phyloP scores from a whole-genome alignment of 2,888 invertebrate species.

The Chalcis sispes region DNA sequence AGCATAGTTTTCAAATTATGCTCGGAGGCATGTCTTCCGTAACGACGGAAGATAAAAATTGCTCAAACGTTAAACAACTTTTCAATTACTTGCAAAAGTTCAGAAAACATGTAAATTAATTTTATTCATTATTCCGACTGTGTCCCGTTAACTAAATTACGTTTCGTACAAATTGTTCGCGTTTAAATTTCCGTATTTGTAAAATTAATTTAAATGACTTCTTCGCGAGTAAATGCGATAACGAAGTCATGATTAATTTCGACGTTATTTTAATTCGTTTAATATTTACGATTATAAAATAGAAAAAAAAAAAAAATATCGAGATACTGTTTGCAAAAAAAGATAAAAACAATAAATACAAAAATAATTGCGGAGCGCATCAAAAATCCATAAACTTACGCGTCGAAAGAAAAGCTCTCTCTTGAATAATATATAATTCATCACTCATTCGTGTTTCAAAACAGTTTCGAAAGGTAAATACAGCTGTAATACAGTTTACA shows the following conservation, averaged over 20 bases:
- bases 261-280: too few species aligned
- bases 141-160: too few species aligned
- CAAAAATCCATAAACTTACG: too few species aligned
- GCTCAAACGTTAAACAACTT: background rate
- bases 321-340: too few species aligned
- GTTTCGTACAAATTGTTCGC: background rate
- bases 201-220: too few species aligned
- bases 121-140: background rate
- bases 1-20: background rate
- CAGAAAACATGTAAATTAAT: background rate
- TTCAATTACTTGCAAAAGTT: background rate
- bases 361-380: too few species aligned
- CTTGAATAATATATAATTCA: background rate
- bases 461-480: slow-evolving; percentile 9
- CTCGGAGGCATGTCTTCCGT: slow-evolving; percentile 23
- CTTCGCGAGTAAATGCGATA: too few species aligned
- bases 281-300: too few species aligned
- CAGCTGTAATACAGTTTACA: slow-evolving; percentile 1
- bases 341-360: too few species aligned
- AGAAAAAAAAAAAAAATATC: too few species aligned
- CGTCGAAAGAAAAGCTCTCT: background rate
- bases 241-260: too few species aligned
- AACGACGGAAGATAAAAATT: slow-evolving; percentile 2
- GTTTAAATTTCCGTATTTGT: background rate
- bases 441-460: background rate